Conservation (phyloP, 2,113 vertebrate species). For the Hydrolagus affinis region DNA sequence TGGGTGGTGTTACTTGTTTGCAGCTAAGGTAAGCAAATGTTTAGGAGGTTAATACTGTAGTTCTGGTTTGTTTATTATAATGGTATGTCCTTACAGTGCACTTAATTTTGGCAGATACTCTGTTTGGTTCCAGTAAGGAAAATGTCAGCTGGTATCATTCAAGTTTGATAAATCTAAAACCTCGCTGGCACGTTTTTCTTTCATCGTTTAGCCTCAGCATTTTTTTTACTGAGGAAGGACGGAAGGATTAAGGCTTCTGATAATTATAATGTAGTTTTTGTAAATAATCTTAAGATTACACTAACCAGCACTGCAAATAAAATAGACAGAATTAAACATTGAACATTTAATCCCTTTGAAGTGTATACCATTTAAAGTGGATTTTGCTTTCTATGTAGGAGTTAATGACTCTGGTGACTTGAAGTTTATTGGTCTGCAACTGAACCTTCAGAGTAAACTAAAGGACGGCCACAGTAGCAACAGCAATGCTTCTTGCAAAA, state of each 20-base stretch:
- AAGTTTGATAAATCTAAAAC: constrained; percentile 28
- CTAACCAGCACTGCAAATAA: constrained; percentile 37
- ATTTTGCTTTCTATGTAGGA: constrained; percentile 8
- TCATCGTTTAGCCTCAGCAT: constrained; percentile 30
- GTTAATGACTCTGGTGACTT: constrained; percentile 24
- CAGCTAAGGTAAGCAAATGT: not conserved
- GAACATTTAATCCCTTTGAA: constrained; percentile 32
- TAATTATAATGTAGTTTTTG: constrained; percentile 30
- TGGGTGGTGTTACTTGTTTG: not conserved
- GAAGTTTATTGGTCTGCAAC: constrained; percentile 27
- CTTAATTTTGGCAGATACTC: constrained; percentile 27
- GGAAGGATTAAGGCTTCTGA: constrained; percentile 24
- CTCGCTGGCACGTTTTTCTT: constrained; percentile 30
- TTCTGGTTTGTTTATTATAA: constrained; percentile 57
- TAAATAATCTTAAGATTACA: constrained; percentile 41
- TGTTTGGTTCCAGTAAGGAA: constrained; percentile 26
- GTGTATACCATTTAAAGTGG: constrained; percentile 32
- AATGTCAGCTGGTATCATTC: constrained; percentile 36
- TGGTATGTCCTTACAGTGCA: constrained; percentile 52
- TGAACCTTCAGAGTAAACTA: constrained; percentile 19
- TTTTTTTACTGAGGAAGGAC: constrained; percentile 26
- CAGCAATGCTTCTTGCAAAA: not conserved
- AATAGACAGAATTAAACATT: constrained; percentile 32
- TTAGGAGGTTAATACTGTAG: not conserved
- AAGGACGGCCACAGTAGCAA: constrained; percentile 30